phyloP scores from a whole-genome alignment of 2,797 vertebrate genomes.

The Anableps anableps region DNA sequence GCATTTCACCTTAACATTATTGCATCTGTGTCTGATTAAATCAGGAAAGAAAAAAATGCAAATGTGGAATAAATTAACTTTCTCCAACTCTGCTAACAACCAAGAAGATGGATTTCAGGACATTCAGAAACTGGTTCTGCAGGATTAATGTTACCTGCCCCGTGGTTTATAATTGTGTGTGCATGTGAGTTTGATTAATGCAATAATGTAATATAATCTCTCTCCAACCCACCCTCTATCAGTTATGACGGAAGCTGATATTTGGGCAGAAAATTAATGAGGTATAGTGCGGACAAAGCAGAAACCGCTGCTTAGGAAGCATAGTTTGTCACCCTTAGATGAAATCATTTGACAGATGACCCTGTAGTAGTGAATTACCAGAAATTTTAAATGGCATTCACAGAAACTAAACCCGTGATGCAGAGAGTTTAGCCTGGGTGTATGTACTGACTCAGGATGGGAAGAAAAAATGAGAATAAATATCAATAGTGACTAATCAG shows the following conservation, averaged over 20 bases:
- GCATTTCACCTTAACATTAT: neutral
- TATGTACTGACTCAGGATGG: slow-evolving; percentile 27
- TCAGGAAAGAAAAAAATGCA: slow-evolving; percentile 11
- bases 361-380: slow-evolving; percentile 66
- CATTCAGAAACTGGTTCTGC: slow-evolving; percentile 54
- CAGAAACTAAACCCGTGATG: slow-evolving; percentile 64
- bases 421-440: slow-evolving; percentile 39
- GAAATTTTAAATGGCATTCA: slow-evolving; percentile 72
- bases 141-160: slow-evolving; percentile 57
- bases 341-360: slow-evolving; percentile 76
- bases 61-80: slow-evolving; percentile 44
- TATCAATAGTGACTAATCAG: slow-evolving; percentile 3
- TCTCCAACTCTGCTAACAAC: slow-evolving; percentile 31
- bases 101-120: slow-evolving; percentile 29
- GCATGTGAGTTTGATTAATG: slow-evolving; percentile 71
- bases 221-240: slow-evolving; percentile 51
- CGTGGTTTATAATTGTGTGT: slow-evolving; percentile 66
- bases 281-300: slow-evolving; percentile 38
- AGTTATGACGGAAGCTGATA: slow-evolving; percentile 52
- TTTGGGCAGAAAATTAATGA: slow-evolving; percentile 75
- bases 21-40: slow-evolving; percentile 12
- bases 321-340: slow-evolving; percentile 72
- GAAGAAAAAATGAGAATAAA: slow-evolving; percentile 2
- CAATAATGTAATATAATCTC: slow-evolving; percentile 79
- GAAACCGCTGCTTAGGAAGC: slow-evolving; percentile 45